These are phyloP conservation scores for Microchrysa polita DNA, from an alignment of 2,888 invertebrate species.

Conservation along the genomic window DNA sequence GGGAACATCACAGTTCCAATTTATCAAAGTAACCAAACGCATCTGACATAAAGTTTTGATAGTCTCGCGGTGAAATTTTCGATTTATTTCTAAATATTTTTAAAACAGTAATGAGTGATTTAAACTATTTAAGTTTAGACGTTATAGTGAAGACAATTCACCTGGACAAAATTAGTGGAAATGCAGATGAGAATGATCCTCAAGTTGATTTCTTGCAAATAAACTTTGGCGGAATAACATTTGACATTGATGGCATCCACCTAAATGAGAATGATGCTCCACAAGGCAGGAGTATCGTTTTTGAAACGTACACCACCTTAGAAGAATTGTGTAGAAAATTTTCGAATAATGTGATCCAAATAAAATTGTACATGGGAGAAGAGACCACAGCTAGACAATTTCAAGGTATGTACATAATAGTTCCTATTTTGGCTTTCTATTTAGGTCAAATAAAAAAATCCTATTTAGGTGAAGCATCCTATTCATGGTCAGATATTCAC, in stretches of 20 bases:
- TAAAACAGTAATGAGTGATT: neutral
- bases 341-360: constrained; percentile 23
- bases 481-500: constrained; percentile 36
- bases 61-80: too few species aligned
- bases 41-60: too few species aligned
- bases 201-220: constrained; percentile 24
- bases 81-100: too few species aligned
- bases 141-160: constrained; percentile 39
- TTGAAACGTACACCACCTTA: constrained; percentile 19
- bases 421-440: neutral
- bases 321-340: constrained; percentile 22
- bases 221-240: constrained; percentile 39
- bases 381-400: too few species aligned
- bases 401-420: too few species aligned
- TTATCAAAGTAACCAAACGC: too few species aligned
- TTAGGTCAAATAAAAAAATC: too few species aligned
- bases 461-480: constrained; percentile 41
- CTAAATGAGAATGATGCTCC: constrained; percentile 40
- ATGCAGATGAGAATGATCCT: constrained; percentile 1
- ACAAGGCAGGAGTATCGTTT: constrained; percentile 42
- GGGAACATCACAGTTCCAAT: too few species aligned
- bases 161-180: constrained; percentile 5
- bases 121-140: constrained; percentile 38
- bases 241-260: constrained; percentile 36
- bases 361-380: constrained; percentile 14